Evolutionary conservation across 2,888 invertebrate species (phyloP).

Genomic region (Macrostomum cliftonense): DNA sequence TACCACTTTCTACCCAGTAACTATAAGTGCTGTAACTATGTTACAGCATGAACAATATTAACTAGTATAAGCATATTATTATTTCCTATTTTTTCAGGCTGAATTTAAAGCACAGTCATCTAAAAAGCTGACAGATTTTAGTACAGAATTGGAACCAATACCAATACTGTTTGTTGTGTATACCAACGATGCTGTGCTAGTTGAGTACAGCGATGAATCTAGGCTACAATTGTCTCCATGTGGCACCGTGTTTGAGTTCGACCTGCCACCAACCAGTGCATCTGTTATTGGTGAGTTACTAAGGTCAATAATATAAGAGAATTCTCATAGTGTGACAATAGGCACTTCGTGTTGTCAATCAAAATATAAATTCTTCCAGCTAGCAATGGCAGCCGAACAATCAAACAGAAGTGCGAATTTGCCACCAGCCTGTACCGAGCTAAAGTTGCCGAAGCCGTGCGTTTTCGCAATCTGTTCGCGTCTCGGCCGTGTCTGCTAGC

Average conservation of each 20-base stretch:
- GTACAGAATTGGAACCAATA: background rate
- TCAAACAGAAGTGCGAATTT: constrained; percentile 24
- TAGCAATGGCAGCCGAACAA: background rate
- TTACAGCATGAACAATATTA: too few species aligned
- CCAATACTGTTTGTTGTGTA: constrained; percentile 25
- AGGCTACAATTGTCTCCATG: constrained; percentile 25
- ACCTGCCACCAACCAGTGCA: constrained; percentile 14
- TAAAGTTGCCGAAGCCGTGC: constrained; percentile 24
- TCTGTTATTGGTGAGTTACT: background rate
- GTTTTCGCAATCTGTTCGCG: constrained; percentile 29
- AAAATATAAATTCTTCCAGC: too few species aligned
- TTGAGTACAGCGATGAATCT: constrained; percentile 24
- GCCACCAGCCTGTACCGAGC: constrained; percentile 24
- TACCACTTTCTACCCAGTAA: too few species aligned
- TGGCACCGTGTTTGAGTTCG: constrained; percentile 23
- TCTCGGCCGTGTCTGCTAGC: constrained; percentile 24
- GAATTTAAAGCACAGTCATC: too few species aligned
- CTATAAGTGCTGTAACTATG: too few species aligned
- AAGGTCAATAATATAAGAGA: too few species aligned
- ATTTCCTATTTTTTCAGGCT: too few species aligned
- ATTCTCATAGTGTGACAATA: too few species aligned
- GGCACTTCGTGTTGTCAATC: too few species aligned
- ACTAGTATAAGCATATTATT: too few species aligned
- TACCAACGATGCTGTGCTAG: constrained; percentile 25
- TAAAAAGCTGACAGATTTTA: too few species aligned